phyloP scores from a whole-genome alignment of 2,797 vertebrate species.

The Hemibagrus guttatus region DNA sequence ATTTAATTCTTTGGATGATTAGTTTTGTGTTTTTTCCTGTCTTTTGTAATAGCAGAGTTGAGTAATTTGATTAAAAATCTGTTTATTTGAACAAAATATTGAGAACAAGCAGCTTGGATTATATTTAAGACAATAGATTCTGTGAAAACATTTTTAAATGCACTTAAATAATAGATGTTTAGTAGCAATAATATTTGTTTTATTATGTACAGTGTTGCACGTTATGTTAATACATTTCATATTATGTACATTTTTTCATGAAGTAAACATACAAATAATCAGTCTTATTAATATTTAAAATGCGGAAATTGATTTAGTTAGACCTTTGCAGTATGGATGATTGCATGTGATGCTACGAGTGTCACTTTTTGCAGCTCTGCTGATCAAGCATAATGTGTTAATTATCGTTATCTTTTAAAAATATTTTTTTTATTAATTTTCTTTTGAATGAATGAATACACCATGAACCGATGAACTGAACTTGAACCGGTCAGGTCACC shows the following conservation, averaged over 20 bases:
- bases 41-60: constrained; percentile 20
- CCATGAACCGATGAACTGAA: constrained; percentile 78
- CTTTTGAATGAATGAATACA: constrained; percentile 64
- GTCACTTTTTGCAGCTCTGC: background rate
- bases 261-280: background rate
- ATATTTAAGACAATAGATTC: background rate
- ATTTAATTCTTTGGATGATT: constrained; percentile 48
- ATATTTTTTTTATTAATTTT: no score
- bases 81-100: background rate
- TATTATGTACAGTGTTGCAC: background rate
- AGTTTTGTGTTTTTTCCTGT: constrained; percentile 35
- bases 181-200: background rate
- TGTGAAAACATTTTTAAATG: background rate
- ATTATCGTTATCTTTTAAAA: background rate
- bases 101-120: background rate
- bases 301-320: background rate
- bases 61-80: constrained; percentile 15
- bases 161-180: constrained; percentile 11
- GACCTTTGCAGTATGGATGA: background rate
- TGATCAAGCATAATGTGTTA: background rate
- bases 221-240: background rate
- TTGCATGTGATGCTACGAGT: background rate
- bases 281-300: background rate
- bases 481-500: constrained; percentile 65
- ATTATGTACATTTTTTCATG: background rate